These are phyloP conservation scores for Lepus timidus DNA, from an alignment of 2,113 vertebrate genomes.

Conservation along the genomic window DNA sequence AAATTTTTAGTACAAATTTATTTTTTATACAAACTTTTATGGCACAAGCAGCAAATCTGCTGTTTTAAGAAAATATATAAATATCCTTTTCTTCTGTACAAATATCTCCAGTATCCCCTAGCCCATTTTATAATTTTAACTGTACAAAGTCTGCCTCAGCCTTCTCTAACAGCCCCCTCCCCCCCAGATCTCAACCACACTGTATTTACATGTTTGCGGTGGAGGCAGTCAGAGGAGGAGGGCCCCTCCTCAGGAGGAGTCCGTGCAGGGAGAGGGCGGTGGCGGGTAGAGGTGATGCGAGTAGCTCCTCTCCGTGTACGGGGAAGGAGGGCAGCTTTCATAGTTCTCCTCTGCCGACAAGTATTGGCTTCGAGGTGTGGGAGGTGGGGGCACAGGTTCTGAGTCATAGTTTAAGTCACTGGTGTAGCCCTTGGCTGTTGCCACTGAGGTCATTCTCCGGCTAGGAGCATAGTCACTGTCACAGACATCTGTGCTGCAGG, in stretches of 20 bases:
- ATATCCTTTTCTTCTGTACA: slow-evolving; percentile 97
- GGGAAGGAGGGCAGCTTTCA: slow-evolving; percentile 98
- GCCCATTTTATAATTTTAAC: slow-evolving; percentile 85
- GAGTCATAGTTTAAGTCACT: slow-evolving; percentile 99
- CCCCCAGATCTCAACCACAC: slow-evolving; percentile 88
- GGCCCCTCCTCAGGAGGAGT: slow-evolving; percentile 94
- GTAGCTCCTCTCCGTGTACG: slow-evolving; percentile 97
- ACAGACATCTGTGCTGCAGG: slow-evolving; percentile 98
- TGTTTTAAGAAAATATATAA: slow-evolving; percentile 99
- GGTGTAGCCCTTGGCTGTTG: slow-evolving; percentile 93
- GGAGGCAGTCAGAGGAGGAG: slow-evolving; percentile 84
- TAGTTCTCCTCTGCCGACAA: slow-evolving; percentile 98
- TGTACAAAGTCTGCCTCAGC: slow-evolving; percentile 87
- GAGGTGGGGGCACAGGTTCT: slow-evolving; percentile 96
- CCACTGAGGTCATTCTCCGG: slow-evolving; percentile 86
- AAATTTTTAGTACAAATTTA: slow-evolving; percentile 94
- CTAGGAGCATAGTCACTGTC: slow-evolving; percentile 98
- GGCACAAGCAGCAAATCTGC: slow-evolving; percentile 95
- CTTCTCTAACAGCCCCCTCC: slow-evolving; percentile 85
- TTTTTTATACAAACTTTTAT: slow-evolving; percentile 96
- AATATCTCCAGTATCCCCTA: slow-evolving; percentile 89
- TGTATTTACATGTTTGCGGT: slow-evolving; percentile 91
- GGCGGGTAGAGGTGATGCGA: slow-evolving; percentile 98
- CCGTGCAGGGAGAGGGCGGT: slow-evolving; percentile 96
- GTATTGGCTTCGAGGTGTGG: slow-evolving; percentile 97